A percentile compares a stretch with the other conserved stretches of the same genome.
Conservation (phyloP, 2,113 vertebrate genomes). For the Gopherus evgoodei region DNA sequence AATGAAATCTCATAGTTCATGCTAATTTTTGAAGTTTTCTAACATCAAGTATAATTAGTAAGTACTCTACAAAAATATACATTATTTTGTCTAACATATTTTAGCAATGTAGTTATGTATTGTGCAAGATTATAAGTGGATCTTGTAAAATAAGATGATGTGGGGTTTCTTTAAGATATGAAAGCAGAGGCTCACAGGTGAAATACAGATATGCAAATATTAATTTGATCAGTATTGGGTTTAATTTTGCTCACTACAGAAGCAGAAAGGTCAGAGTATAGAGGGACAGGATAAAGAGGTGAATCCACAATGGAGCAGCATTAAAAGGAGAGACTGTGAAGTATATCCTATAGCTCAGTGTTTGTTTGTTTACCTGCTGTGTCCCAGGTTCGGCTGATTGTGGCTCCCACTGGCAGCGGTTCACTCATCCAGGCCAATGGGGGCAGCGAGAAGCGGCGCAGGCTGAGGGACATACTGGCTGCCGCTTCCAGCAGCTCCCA, state of each 20-base stretch:
- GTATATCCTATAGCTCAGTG: neutral
- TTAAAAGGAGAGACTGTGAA: neutral
- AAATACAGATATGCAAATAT: constrained; percentile 3
- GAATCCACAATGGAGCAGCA: neutral
- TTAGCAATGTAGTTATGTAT: constrained; percentile 33
- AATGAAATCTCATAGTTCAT: neutral
- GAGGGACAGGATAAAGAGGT: neutral
- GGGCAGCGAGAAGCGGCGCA: no score
- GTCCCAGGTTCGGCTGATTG: no score
- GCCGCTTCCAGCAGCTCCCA: no score
- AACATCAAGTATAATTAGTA: constrained; percentile 51
- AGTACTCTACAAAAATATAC: constrained; percentile 39
- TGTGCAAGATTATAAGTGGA: neutral
- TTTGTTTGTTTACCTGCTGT: neutral
- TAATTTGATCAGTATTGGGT: neutral
- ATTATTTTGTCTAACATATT: constrained; percentile 25
- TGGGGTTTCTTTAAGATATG: neutral
- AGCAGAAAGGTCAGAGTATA: neutral
- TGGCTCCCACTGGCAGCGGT: no score
- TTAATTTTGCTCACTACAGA: neutral
- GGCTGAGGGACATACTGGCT: no score
- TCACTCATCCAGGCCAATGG: no score
- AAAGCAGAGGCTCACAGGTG: neutral
- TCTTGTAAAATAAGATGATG: neutral
- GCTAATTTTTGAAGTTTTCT: constrained; percentile 35